Evolutionary conservation across 92 coral and sea anemone species (phyloP).

Genomic region (Montipora capitata): DNA sequence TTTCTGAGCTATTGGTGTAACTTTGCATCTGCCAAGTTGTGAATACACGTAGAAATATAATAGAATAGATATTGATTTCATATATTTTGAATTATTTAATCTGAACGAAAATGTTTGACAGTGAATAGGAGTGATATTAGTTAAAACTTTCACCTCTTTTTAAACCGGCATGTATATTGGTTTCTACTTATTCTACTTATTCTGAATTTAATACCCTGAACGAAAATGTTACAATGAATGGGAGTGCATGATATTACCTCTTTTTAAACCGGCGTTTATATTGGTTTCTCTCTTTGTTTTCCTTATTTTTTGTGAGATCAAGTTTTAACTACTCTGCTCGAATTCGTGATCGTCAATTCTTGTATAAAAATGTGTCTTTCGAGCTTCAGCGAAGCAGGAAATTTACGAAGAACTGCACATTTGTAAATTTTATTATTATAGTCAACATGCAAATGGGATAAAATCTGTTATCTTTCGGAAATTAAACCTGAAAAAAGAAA

Average conservation of each 20-base stretch:
- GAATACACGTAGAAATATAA: not conserved
- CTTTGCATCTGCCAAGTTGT: conserved; percentile 6
- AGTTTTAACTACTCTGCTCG: no score
- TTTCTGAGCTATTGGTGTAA: not conserved
- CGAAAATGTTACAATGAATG: not conserved
- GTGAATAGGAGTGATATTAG: not conserved
- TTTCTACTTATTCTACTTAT: no score
- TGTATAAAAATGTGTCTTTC: no score
- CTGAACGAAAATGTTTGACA: not conserved
- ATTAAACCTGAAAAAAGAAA: no score
- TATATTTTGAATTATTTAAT: not conserved
- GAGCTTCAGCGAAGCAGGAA: no score
- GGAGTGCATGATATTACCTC: not conserved
- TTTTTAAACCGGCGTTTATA: not conserved
- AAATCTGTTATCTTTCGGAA: no score
- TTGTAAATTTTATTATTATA: no score
- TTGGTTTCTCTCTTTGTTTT: no score
- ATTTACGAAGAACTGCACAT: no score
- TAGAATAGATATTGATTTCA: not conserved
- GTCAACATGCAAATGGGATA: no score
- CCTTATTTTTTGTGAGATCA: no score
- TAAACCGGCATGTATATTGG: not conserved
- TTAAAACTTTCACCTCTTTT: not conserved
- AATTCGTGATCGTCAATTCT: no score
- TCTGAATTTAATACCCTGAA: not conserved